Evolutionary conservation across 2,113 vertebrate species (phyloP).

Genomic region (Elephantulus edwardii): DNA sequence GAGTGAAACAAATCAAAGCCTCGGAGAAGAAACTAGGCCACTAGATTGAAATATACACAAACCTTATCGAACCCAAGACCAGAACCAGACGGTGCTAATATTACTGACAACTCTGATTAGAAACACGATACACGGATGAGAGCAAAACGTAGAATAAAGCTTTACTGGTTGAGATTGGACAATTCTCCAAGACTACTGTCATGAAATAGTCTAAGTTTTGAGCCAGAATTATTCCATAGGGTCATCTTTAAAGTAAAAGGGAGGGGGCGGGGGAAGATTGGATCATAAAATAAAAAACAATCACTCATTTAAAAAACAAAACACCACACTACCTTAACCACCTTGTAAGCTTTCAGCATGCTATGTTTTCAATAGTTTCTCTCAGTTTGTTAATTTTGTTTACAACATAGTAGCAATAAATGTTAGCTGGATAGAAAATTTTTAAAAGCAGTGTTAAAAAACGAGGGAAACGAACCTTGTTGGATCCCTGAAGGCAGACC

Average conservation of each 20-base stretch:
- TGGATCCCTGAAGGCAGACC: not conserved
- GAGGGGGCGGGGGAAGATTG: no score
- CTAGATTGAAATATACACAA: not conserved
- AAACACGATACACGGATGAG: not conserved
- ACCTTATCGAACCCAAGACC: not conserved
- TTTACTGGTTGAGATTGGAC: not conserved
- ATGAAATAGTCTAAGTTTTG: not conserved
- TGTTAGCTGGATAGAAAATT: not conserved
- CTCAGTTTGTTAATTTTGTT: not conserved
- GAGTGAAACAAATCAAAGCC: not conserved
- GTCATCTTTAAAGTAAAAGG: not conserved
- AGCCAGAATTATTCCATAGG: not conserved
- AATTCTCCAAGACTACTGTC: not conserved
- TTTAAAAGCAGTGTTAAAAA: not conserved
- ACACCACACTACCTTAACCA: not conserved
- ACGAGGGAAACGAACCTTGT: not conserved
- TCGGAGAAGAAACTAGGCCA: not conserved
- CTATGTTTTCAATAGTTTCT: not conserved
- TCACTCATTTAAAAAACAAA: not conserved
- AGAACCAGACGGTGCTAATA: not conserved
- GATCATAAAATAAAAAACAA: not conserved
- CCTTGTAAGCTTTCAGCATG: no score
- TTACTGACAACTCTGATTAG: not conserved
- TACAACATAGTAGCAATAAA: not conserved
- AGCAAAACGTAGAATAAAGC: not conserved